Base-by-base conservation (phyloP, 1,140 invertebrate species). In the Drosophila chauvacae region DNA sequence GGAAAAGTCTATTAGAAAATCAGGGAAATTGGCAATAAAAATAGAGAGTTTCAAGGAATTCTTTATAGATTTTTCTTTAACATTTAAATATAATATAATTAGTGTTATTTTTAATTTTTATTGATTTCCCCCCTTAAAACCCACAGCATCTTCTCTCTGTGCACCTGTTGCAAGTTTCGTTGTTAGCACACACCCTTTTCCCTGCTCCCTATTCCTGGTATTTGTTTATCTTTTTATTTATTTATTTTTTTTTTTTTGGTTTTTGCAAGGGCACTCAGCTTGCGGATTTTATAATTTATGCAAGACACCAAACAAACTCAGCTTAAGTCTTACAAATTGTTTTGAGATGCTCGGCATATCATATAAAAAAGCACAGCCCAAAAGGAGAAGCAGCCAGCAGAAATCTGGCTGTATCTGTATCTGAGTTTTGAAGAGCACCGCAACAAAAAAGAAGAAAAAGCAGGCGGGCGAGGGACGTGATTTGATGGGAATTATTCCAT, bases 301-400 rank as follows among this genome's bases (percentile, higher is more conserved):
- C 84, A 73, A 74, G 85, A 88, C 77, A 84, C 84, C 84, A 80
- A 80, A 69, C 84, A 73, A 83, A 77, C 76, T 73, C 80, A 53
- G 69, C 84, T 83, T 75, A 84, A 88, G 73, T 77, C 80, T 77
- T 84, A 88, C 84, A 84, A 90, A 88, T 87, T 87, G 84, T 87
- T 88, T 87, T 83, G 71, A 79, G 80, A 84, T 87, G 84, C 84
- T 80, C 51, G 57, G 61, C 77, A 82, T 85, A 81, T 78, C 81
- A 85, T 70, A 81, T 69, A 80, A 68, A 62, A 63, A 63, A 60
- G 57, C n/a, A 50, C 61, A 59, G 59, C 26, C 26, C 53, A 55
- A 41, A 28, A 60, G 41, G 6, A 59, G 69, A 60, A 44, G 13
- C 44, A 59, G 64, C 26, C 81, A 70, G 77, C 77, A 71, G 77